Evolutionary conservation across 2,113 vertebrate species (phyloP), one percentile per base, ranked within the genome.

Genomic region (Brachirus orientalis): DNA sequence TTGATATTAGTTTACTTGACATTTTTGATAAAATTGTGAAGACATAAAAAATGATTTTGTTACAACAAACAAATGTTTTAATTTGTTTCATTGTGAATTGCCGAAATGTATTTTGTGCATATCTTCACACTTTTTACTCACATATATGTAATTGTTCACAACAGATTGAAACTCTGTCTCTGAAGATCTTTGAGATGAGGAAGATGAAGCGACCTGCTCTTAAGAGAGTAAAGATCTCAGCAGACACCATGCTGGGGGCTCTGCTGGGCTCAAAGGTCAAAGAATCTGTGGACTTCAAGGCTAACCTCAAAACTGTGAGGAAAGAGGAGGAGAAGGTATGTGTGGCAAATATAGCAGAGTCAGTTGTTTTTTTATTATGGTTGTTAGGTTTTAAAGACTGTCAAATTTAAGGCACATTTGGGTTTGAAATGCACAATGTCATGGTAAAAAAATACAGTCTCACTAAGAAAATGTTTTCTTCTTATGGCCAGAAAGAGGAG

Each of bases 291-390:
- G 91, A 94, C 76, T 91, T 94, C 68, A 92, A 92, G 64, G 91
- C 92, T 61, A 91, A 92, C 80, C 89, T 94, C 13, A 94, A 94
- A 83, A 94, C 93, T 7, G 93, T 94, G 40, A 94, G 92, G 86
- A 94, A 92, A 57, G 93, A 94, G 69, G 93, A 94, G 13, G 92
- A 91, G 53, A 93, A 94, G 90, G 91, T 92, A 69, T 54, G 66
- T 0, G 1, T 0, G 1, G 20, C 11, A 37, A 10, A 11, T 7
- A 1, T 1, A 8, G 22, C 18, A 2, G 7, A 59, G 6, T 18
- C 7, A 18, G 52, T 17, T 22, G 6, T 28, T 28, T 28, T 28
- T 28, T 3, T 28, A 28, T 28, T 28, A 28, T 0, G 28, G n/a
- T n/a, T n/a, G n/a, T n/a, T n/a, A n/a, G n/a, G n/a, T n/a, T n/a